Evolutionary conservation across 2,797 vertebrate genomes (phyloP).

Genomic region (Hydrophis major): DNA sequence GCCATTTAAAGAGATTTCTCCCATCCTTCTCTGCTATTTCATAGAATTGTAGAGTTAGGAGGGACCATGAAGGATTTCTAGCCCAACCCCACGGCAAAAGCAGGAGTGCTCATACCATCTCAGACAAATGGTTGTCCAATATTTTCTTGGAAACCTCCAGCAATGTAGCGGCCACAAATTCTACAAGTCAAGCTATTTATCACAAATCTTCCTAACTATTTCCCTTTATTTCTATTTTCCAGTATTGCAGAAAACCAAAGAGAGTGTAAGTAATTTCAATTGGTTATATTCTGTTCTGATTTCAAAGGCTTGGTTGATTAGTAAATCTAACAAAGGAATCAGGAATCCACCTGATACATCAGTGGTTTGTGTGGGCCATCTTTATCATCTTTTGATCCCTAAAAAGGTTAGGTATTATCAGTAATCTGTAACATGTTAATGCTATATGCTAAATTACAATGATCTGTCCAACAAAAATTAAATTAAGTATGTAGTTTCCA

Average conservation of each 20-base stretch:
- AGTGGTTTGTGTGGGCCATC: neutral
- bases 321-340: neutral
- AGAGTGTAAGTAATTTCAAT: neutral
- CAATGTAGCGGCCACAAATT: neutral
- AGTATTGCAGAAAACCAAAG: neutral
- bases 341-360: neutral
- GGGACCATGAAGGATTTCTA: neutral
- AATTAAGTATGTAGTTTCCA: neutral
- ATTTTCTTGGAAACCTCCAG: neutral
- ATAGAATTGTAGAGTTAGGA: neutral
- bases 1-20: neutral
- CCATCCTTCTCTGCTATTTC: neutral
- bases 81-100: neutral
- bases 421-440: neutral
- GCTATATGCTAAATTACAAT: neutral
- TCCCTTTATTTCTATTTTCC: neutral
- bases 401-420: neutral
- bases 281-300: neutral
- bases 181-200: neutral
- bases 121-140: neutral
- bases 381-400: neutral
- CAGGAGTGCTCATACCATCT: neutral
- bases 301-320: neutral
- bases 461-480: neutral
- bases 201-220: neutral